Conservation (phyloP, 2,797 vertebrate genomes). For the Betta splendens region DNA sequence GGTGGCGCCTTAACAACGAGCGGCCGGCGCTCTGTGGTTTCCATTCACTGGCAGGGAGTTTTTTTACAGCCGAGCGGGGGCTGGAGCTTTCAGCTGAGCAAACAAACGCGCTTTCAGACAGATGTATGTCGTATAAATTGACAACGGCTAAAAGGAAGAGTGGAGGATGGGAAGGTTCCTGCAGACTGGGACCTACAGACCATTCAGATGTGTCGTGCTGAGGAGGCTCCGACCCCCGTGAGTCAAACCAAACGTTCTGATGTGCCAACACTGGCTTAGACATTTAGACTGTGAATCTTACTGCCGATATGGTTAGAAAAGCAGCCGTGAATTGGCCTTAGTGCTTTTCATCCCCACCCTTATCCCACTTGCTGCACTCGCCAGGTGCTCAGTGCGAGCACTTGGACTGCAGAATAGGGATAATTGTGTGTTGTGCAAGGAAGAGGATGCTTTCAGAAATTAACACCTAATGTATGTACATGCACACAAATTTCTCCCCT, state of each 20-base stretch:
- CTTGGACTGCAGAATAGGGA: slow-evolving; percentile 5
- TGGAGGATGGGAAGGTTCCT: slow-evolving; percentile 40
- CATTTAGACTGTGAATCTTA: slow-evolving; percentile 7
- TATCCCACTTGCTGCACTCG: slow-evolving; percentile 40
- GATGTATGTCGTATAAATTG: slow-evolving; percentile 36
- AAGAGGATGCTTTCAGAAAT: background rate
- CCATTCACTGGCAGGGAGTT: slow-evolving; percentile 46
- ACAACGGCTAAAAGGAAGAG: slow-evolving; percentile 46
- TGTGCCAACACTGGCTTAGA: background rate
- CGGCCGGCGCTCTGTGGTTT: slow-evolving; percentile 53
- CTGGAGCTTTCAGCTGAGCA: slow-evolving; percentile 74
- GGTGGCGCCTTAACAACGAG: slow-evolving; percentile 56
- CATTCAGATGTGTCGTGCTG: background rate
- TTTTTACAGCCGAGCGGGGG: slow-evolving; percentile 62
- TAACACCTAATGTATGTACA: background rate
- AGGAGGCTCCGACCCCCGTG: background rate
- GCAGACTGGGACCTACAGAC: slow-evolving; percentile 1
- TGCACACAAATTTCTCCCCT: background rate
- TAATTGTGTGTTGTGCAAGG: slow-evolving; percentile 13
- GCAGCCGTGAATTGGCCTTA: slow-evolving; percentile 41
- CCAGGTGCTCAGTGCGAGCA: slow-evolving; percentile 34
- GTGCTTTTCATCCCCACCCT: slow-evolving; percentile 32
- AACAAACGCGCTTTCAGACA: slow-evolving; percentile 70
- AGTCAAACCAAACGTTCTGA: background rate
- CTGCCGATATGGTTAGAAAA: slow-evolving; percentile 25